Percentiles rank a stretch among this genome's conserved stretches.
Evolutionary conservation across 1,140 invertebrate genomes (phyloP).

Genomic region (Rhysida immarginata): DNA sequence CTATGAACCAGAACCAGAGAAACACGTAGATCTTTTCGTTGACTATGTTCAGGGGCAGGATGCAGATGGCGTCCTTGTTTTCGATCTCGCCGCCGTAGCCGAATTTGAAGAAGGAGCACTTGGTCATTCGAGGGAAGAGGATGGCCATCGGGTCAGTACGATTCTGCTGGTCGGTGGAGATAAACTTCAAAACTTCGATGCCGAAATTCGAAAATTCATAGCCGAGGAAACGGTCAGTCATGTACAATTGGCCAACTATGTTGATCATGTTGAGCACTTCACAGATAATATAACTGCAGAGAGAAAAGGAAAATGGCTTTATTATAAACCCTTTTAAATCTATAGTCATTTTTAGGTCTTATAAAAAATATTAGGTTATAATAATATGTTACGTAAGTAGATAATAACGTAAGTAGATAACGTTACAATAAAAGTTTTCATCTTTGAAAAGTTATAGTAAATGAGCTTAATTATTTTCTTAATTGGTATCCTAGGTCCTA

Average conservation of each 20-base stretch:
- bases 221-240: background rate
- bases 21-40: conserved; percentile 4
- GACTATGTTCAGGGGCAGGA: conserved; percentile 1
- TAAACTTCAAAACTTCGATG: background rate
- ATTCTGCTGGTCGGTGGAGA: background rate
- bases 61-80: conserved; percentile 5
- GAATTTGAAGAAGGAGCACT: conserved; percentile 6
- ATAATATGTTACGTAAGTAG: too few relatives aligned
- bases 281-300: background rate
- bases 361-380: too few relatives aligned
- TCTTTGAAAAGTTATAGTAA: too few relatives aligned
- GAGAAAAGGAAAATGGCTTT: too few relatives aligned
- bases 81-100: conserved; percentile 3
- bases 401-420: too few relatives aligned
- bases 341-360: too few relatives aligned
- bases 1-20: background rate
- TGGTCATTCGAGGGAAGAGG: conserved; percentile 11
- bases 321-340: too few relatives aligned
- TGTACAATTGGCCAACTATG: background rate
- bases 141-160: conserved; percentile 1
- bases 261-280: background rate
- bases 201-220: background rate
- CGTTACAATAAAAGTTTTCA: too few relatives aligned
- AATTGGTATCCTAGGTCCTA: too few relatives aligned
- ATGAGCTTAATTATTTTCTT: too few relatives aligned